Percentiles rank a stretch among this genome's conserved stretches.
phyloP scores from a whole-genome alignment of 2,113 vertebrate genomes.

The Etheostoma spectabile region DNA sequence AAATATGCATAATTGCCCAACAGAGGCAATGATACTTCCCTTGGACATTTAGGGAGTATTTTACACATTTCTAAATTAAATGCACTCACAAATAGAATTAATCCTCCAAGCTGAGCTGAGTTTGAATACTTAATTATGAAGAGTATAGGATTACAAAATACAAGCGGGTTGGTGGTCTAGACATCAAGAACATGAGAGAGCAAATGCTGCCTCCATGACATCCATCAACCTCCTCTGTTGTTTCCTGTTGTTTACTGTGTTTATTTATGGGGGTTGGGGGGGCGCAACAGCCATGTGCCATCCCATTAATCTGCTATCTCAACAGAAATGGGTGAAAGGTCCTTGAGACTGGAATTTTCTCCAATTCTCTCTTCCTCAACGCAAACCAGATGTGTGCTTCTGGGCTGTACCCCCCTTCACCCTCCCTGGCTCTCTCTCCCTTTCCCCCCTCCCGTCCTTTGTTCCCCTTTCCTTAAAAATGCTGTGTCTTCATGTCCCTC shows the following conservation, averaged over 20 bases:
- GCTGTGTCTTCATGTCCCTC: conserved; percentile 50
- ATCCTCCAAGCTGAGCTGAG: not conserved
- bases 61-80: conserved; percentile 18
- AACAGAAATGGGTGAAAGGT: conserved; percentile 86
- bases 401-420: conserved; percentile 53
- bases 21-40: not conserved
- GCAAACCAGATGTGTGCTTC: conserved; percentile 82
- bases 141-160: not conserved
- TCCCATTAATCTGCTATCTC: conserved; percentile 58
- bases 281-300: conserved; percentile 20
- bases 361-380: conserved; percentile 71
- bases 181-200: not conserved
- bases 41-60: conserved; percentile 12
- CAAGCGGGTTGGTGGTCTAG: not conserved
- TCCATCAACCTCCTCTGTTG: conserved; percentile 23
- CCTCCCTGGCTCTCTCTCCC: not conserved
- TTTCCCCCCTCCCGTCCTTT: conserved; percentile 47
- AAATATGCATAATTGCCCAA: conserved; percentile 36
- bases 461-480: conserved; percentile 67
- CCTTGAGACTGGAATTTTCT: conserved; percentile 76
- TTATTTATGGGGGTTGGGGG: conserved; percentile 13
- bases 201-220: not conserved
- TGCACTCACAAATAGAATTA: conserved; percentile 1
- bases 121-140: not conserved
- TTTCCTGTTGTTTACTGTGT: conserved; percentile 40